Evolutionary conservation across 1,140 invertebrate genomes (phyloP).

Genomic region (Dryas iulia): DNA sequence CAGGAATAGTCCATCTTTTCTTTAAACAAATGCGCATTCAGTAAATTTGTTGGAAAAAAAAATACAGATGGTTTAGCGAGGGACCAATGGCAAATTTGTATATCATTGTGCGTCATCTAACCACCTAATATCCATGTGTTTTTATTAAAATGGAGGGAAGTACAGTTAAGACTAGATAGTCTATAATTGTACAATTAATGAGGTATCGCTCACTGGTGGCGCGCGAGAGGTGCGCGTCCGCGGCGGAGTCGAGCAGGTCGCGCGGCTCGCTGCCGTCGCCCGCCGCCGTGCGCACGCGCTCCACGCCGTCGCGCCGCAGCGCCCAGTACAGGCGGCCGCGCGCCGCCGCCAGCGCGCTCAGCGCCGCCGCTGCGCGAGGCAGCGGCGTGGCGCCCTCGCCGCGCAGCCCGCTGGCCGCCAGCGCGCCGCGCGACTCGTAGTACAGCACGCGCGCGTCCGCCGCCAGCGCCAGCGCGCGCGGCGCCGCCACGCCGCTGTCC

Average conservation of each 20-base stretch:
- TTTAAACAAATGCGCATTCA: too few species aligned
- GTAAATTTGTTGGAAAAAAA: too few species aligned
- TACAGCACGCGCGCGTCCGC: slow-evolving; percentile 89
- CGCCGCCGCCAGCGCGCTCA: slow-evolving; percentile 81
- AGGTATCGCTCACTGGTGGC: slow-evolving; percentile 43
- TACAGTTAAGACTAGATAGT: too few species aligned
- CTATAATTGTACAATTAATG: too few species aligned
- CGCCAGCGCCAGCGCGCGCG: too few species aligned
- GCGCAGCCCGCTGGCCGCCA: slow-evolving; percentile 85
- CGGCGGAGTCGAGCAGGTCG: slow-evolving; percentile 63
- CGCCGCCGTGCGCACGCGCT: slow-evolving; percentile 82
- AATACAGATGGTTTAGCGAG: too few species aligned
- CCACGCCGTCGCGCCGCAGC: slow-evolving; percentile 53
- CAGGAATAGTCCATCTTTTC: too few species aligned
- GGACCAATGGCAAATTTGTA: too few species aligned
- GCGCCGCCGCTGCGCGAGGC: slow-evolving; percentile 59
- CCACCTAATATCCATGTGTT: too few species aligned
- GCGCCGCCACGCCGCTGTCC: slow-evolving; percentile 85
- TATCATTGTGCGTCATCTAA: too few species aligned
- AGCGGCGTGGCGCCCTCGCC: slow-evolving; percentile 85
- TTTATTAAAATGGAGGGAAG: too few species aligned
- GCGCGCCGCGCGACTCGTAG: slow-evolving; percentile 54
- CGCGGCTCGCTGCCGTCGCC: slow-evolving; percentile 84
- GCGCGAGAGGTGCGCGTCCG: slow-evolving; percentile 45
- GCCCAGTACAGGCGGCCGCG: slow-evolving; percentile 80